Percentiles rank a stretch among this genome's conserved stretches.
phyloP scores from a whole-genome alignment of 2,888 invertebrate genomes.

The Lysandra bellargus region DNA sequence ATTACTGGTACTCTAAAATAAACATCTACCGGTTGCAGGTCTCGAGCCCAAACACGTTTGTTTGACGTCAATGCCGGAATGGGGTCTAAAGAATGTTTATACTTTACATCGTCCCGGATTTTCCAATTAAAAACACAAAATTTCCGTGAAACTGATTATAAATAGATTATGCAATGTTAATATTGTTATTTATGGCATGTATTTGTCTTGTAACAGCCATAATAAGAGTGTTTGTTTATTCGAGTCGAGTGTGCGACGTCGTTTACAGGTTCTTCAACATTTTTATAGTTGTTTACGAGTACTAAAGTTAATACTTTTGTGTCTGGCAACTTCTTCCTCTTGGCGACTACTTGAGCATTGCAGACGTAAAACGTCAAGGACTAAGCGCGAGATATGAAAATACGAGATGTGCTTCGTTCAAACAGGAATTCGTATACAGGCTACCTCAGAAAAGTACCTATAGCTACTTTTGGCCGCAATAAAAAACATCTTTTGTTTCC shows the following conservation, averaged over 20 bases:
- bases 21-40: not conserved
- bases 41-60: not conserved
- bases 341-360: not conserved
- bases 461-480: too few relatives aligned
- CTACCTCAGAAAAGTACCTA: too few relatives aligned
- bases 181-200: not conserved
- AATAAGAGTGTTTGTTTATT: slow-evolving; percentile 3
- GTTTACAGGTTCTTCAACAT: slow-evolving; percentile 3
- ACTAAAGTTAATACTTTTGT: not conserved
- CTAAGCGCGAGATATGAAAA: too few relatives aligned
- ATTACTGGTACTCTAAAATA: not conserved
- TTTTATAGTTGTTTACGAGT: not conserved
- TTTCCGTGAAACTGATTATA: not conserved
- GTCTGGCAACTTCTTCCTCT: not conserved
- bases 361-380: not conserved
- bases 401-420: too few relatives aligned
- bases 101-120: not conserved
- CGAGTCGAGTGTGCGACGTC: not conserved
- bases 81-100: not conserved
- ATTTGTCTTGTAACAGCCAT: not conserved
- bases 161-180: not conserved
- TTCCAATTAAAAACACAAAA: not conserved
- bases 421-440: too few relatives aligned
- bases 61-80: slow-evolving; percentile 4
- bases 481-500: too few relatives aligned